Evolutionary conservation across 2,797 vertebrate species (phyloP).

Genomic region (Lepus townsendii): DNA sequence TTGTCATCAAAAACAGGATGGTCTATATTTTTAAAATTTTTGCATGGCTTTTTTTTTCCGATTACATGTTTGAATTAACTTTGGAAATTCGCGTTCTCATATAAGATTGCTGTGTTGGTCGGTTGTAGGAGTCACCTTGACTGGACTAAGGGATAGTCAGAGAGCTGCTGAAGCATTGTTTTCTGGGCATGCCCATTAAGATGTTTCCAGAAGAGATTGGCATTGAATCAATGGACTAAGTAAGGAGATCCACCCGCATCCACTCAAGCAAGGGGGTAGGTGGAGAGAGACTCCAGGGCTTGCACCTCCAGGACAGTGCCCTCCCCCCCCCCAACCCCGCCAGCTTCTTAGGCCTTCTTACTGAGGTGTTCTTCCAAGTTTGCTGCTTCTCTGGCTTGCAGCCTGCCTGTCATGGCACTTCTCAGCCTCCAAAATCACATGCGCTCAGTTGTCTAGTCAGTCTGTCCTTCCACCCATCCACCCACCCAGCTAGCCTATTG

Average conservation of each 20-base stretch:
- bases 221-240: background rate
- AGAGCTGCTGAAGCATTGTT: background rate
- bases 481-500: background rate
- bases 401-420: background rate
- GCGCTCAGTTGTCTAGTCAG: background rate
- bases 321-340: background rate
- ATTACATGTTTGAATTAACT: constrained; percentile 19
- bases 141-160: background rate
- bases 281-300: background rate
- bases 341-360: background rate
- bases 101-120: background rate
- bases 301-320: background rate
- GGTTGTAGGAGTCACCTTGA: background rate
- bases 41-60: background rate
- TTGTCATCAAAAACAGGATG: background rate
- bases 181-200: background rate
- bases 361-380: background rate
- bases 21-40: background rate
- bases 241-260: background rate
- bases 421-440: background rate
- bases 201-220: background rate
- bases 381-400: background rate
- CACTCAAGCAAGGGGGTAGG: too few species aligned
- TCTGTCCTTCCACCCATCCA: too few species aligned
- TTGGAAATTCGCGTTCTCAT: background rate